Conservation (phyloP, 2,888 invertebrate species). For the Proisotoma minuta region DNA sequence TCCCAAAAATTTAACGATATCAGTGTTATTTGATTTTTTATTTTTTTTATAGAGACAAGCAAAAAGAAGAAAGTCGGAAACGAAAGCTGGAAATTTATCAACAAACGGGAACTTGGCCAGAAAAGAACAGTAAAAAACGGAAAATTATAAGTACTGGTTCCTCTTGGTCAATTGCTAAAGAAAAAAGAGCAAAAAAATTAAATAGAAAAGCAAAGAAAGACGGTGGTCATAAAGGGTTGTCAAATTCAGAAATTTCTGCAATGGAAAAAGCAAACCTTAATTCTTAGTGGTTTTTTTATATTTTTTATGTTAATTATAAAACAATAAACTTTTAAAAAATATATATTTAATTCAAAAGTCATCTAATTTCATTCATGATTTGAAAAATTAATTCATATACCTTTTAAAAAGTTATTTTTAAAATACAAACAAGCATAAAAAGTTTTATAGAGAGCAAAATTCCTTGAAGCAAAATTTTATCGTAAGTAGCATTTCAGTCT, state of each 20-base stretch:
- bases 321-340: not conserved
- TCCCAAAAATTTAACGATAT: slow-evolving; percentile 5
- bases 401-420: too few species aligned
- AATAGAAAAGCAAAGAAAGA: slow-evolving; percentile 55
- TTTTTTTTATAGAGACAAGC: slow-evolving; percentile 58
- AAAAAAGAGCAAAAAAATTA: slow-evolving; percentile 54
- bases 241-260: slow-evolving; percentile 70
- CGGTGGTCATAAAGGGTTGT: slow-evolving; percentile 57
- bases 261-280: slow-evolving; percentile 62
- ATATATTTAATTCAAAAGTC: not conserved
- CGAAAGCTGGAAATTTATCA: slow-evolving; percentile 66
- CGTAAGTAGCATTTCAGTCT: too few species aligned
- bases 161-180: slow-evolving; percentile 59
- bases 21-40: slow-evolving; percentile 10
- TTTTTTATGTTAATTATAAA: not conserved
- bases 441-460: too few species aligned
- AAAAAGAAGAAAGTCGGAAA: slow-evolving; percentile 67
- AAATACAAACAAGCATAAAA: too few species aligned
- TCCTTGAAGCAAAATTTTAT: too few species aligned
- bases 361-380: too few species aligned
- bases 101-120: slow-evolving; percentile 72
- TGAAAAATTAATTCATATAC: too few species aligned
- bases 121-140: slow-evolving; percentile 59
- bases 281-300: too few species aligned
- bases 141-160: slow-evolving; percentile 49